Evolutionary conservation across 2,113 vertebrate species (phyloP).

Genomic region (Regulus satrapa): DNA sequence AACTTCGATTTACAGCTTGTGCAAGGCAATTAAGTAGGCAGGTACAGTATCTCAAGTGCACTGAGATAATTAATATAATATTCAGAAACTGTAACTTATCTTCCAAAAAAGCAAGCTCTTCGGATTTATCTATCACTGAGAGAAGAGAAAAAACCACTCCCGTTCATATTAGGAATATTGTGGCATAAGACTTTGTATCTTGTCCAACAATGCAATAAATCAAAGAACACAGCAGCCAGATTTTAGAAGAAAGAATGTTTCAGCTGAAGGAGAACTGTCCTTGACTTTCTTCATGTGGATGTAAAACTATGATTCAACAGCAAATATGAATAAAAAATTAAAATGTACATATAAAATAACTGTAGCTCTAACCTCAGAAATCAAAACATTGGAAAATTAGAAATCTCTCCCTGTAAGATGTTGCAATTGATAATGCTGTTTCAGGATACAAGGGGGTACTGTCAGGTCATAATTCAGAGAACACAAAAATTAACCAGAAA

Average conservation of each 20-base stretch:
- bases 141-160: not conserved
- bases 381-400: not conserved
- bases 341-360: slow-evolving; percentile 7
- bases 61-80: not conserved
- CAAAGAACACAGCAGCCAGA: slow-evolving; percentile 42
- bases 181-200: not conserved
- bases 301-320: slow-evolving; percentile 2
- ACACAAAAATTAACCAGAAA: not conserved
- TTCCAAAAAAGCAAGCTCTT: not conserved
- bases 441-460: not conserved
- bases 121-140: slow-evolving; percentile 7
- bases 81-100: not conserved
- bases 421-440: not conserved
- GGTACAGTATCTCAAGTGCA: not conserved
- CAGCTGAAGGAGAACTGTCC: slow-evolving; percentile 22
- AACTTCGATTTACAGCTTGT: not conserved
- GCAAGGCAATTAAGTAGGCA: not conserved
- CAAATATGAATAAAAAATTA: slow-evolving; percentile 27
- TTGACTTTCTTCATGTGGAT: slow-evolving; percentile 24
- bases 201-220: slow-evolving; percentile 56
- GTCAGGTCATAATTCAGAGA: not conserved
- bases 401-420: not conserved
- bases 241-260: slow-evolving; percentile 16
- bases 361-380: not conserved
- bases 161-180: not conserved